A percentile compares a stretch with the other conserved stretches of the same genome.
Evolutionary conservation across 2,113 vertebrate genomes (phyloP).

Genomic region (Benitochromis conjunctus): DNA sequence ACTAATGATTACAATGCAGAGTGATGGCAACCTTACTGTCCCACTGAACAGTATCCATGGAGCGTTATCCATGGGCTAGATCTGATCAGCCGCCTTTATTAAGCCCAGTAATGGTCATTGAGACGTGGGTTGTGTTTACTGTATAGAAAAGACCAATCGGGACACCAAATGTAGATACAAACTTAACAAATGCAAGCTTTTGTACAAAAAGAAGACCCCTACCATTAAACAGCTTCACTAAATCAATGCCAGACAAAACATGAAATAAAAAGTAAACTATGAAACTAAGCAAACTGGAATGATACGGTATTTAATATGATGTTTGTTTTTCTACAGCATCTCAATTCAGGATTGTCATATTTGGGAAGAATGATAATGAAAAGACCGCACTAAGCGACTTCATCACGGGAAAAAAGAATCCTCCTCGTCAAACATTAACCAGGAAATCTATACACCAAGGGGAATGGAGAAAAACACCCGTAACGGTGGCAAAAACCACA

Average conservation of each 20-base stretch:
- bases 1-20: background rate
- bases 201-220: background rate
- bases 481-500: background rate
- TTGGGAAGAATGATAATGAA: background rate
- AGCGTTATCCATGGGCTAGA: background rate
- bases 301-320: background rate
- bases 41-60: background rate
- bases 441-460: background rate
- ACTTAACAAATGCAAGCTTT: background rate
- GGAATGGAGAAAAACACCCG: background rate
- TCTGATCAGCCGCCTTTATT: background rate
- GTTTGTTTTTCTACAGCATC: background rate
- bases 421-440: rapidly evolving
- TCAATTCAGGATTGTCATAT: background rate
- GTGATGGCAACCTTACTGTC: background rate
- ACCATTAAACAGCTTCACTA: background rate
- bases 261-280: background rate
- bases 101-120: rapidly evolving
- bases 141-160: rapidly evolving
- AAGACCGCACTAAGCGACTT: background rate
- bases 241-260: background rate
- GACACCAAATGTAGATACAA: background rate
- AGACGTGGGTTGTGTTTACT: rapidly evolving
- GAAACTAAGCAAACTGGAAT: background rate
- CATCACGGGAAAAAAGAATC: background rate